Evolutionary conservation across 1,140 invertebrate genomes (phyloP).

Genomic region (Pseudoatta argentina): DNA sequence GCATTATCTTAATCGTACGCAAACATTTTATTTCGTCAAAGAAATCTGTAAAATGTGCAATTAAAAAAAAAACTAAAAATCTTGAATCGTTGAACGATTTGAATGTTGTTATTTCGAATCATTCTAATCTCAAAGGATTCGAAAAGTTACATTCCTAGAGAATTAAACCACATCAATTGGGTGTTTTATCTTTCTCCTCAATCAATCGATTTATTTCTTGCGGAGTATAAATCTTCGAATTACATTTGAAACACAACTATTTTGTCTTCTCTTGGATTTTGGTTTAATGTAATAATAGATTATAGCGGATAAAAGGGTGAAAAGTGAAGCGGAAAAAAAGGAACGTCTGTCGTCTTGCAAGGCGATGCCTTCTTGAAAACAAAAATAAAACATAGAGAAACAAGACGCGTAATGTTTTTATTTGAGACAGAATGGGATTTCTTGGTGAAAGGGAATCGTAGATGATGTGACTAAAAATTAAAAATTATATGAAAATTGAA

Average conservation of each 20-base stretch:
- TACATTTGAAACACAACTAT: slow-evolving; percentile 39
- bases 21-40: not conserved
- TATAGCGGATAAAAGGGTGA: not conserved
- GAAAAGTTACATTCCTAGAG: not conserved
- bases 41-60: slow-evolving; percentile 8
- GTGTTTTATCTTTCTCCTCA: slow-evolving; percentile 14
- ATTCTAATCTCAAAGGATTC: not conserved
- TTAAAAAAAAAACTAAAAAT: not conserved
- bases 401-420: slow-evolving; percentile 18
- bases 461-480: not conserved
- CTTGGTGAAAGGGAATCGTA: slow-evolving; percentile 14
- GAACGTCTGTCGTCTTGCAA: not conserved
- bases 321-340: too few species aligned
- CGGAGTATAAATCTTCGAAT: slow-evolving; percentile 8
- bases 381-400: slow-evolving; percentile 18
- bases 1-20: not conserved
- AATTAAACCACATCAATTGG: not conserved
- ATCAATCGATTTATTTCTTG: slow-evolving; percentile 13
- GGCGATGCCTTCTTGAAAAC: not conserved
- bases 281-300: slow-evolving; percentile 14
- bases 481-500: not conserved
- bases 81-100: not conserved
- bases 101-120: not conserved
- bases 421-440: slow-evolving; percentile 30
- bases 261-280: not conserved